These are phyloP conservation scores for Agrilus mali DNA, from an alignment of 2,888 invertebrate species.

Conservation along the genomic window DNA sequence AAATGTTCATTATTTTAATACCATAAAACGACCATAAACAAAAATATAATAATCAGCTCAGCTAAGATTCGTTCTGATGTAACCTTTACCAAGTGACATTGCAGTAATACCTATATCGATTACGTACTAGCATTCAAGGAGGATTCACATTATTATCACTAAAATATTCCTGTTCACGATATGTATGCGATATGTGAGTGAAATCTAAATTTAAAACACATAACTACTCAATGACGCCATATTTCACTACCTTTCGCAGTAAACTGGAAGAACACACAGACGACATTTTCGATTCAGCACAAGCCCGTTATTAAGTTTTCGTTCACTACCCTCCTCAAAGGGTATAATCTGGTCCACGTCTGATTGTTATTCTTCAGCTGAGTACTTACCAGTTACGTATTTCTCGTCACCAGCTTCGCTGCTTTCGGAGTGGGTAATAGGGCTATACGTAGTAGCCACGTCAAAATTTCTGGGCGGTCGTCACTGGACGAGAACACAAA, in stretches of 20 bases:
- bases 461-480: conserved; percentile 78
- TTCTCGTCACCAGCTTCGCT: conserved; percentile 89
- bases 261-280: conserved; percentile 24
- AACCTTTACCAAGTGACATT: no score
- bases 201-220: conserved; percentile 32
- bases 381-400: conserved; percentile 88
- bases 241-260: conserved; percentile 34
- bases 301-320: conserved; percentile 17
- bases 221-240: conserved; percentile 35
- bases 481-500: conserved; percentile 67
- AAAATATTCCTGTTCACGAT: no score
- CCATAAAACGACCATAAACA: no score
- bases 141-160: no score
- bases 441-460: conserved; percentile 88
- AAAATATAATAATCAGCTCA: no score
- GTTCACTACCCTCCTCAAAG: conserved; percentile 22
- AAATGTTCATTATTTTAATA: no score
- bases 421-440: conserved; percentile 87
- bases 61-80: no score
- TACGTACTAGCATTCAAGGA: no score
- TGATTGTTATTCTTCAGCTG: conserved; percentile 48
- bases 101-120: no score
- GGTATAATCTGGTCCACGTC: conserved; percentile 36
- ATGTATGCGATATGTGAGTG: conserved; percentile 12
- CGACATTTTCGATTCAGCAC: conserved; percentile 35